Evolutionary conservation across 2,113 vertebrate species (phyloP), one percentile per base, ranked within the genome.

Genomic region (Saccopteryx leptura): DNA sequence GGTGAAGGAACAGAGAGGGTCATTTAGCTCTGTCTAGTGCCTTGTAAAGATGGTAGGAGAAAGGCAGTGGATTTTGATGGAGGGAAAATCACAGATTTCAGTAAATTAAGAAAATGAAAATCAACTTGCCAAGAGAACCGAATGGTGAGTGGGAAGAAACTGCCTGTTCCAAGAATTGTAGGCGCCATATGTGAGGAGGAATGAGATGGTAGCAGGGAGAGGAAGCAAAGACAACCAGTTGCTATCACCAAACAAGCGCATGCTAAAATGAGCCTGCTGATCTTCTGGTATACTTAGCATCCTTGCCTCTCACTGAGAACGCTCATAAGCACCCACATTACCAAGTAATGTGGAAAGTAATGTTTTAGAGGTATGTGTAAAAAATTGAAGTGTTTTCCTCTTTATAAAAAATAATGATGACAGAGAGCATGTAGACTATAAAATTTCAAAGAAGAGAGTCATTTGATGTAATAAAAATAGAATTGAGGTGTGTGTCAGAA

Each of bases 91-190:
- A 50, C 21, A 76, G 23, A 9, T 90, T 80, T 81, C 61, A 80
- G 39, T 68, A 69, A 85, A 85, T 84, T 76, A 69, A n/a, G 26
- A 31, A 82, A 78, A 72, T n/a, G 24, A 52, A 88, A 91, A 91
- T 10, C 26, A 88, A 95, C 82, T 52, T 50, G 46, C 52, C 79
- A 58, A 90, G 78, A 31, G 68, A 93, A 95, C 46, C 61, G 28
- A 46, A 18, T 69, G 68, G 31, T 48, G 52, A 75, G 66, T 65
- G 23, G 72, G 75, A 92, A 24, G 63, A 87, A 87, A 61, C 17
- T 13, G 19, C 78, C 28, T 82, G 31, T 86, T 89, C 79, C 74
- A 74, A 94, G 50, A 68, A 74, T 66, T 10, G 14, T 2, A 65
- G 58, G 50, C 31, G 19, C 2, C 71, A 26, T 58, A 33, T 61